Evolutionary conservation across 1,140 invertebrate species (phyloP), one percentile per base, ranked within the genome.

Genomic region (Pygmarrhopalites habei): DNA sequence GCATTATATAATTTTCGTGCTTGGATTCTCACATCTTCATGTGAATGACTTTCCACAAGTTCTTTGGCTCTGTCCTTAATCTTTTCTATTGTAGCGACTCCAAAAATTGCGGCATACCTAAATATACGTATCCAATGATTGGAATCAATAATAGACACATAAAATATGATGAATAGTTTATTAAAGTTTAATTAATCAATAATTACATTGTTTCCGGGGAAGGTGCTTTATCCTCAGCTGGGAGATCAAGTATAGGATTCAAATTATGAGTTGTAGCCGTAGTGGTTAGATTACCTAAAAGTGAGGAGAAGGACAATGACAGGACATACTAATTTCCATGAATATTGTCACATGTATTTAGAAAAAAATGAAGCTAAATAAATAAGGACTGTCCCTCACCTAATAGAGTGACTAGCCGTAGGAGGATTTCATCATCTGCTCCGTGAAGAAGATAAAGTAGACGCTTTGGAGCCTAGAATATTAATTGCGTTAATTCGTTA

Each of bases 141-240:
- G 25, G 0, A 2, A 21, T 41, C 15, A 58, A 52, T 28, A 1
- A 44, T 39, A 73, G n/a, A n/a, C n/a, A n/a, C n/a, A n/a, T n/a
- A n/a, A n/a, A n/a, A n/a, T n/a, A n/a, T n/a, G n/a, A n/a, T n/a
- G n/a, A n/a, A n/a, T n/a, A n/a, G n/a, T n/a, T n/a, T n/a, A n/a
- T n/a, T n/a, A n/a, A n/a, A n/a, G n/a, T n/a, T n/a, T n/a, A n/a
- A n/a, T n/a, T n/a, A n/a, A n/a, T n/a, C n/a, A n/a, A n/a, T n/a
- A n/a, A n/a, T 74, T 71, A 79, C 77, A 82, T 77, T 26, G 82
- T 83, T 62, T 83, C 81, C 2, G 82, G 81, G 15, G 81, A 80
- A 3, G 81, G 75, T n/a, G 80, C 81, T 66, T 82, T 83, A 57
- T 81, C 77, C 64, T 78, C 77, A 2, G 77, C 69, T 25, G 81